These are phyloP conservation scores for Bombus vancouverensis DNA, from an alignment of 1,140 invertebrate genomes.

Conservation along the genomic window DNA sequence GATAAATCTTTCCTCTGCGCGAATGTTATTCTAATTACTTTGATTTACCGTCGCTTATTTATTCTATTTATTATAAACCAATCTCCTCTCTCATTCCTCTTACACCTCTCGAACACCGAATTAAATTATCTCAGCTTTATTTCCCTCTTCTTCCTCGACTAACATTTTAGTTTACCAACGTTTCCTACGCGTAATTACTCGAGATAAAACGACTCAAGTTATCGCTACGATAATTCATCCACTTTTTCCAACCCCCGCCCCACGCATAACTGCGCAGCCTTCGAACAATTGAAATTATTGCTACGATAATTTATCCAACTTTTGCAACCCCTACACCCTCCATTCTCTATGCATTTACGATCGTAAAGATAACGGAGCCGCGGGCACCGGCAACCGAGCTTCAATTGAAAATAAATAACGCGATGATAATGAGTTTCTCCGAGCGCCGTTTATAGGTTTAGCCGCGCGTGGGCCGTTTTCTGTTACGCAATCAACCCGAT, in stretches of 20 bases:
- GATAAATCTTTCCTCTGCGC: not conserved
- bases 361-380: slow-evolving; percentile 22
- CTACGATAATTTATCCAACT: not conserved
- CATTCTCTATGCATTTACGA: not conserved
- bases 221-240: not conserved
- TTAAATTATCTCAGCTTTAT: not conserved
- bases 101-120: not conserved
- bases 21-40: not conserved
- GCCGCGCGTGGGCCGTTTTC: slow-evolving; percentile 36
- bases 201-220: not conserved
- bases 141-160: too few species aligned
- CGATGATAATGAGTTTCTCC: slow-evolving; percentile 41
- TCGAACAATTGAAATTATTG: not conserved
- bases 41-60: not conserved
- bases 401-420: slow-evolving; percentile 44
- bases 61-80: not conserved
- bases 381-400: slow-evolving; percentile 13
- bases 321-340: not conserved
- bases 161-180: too few species aligned
- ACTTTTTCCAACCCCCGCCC: not conserved
- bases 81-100: not conserved
- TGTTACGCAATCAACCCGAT: slow-evolving; percentile 24
- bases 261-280: not conserved
- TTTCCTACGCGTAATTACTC: not conserved
- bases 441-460: slow-evolving; percentile 1